These are phyloP conservation scores for Cerceris ruficornis DNA, from an alignment of 2,888 invertebrate genomes.

Conservation along the genomic window DNA sequence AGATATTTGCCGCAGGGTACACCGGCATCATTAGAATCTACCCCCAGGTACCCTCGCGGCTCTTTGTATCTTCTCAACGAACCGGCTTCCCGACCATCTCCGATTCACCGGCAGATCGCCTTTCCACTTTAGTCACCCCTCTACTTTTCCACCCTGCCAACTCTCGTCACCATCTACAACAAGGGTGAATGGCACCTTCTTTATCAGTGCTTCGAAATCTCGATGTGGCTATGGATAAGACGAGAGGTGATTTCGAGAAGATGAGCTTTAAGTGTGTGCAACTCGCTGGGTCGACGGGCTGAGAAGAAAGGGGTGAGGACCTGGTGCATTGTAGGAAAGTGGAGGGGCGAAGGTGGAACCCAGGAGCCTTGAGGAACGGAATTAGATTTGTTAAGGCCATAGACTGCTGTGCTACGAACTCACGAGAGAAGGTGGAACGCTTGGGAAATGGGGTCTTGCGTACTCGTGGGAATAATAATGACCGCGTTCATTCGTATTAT, in stretches of 20 bases:
- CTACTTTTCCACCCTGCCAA: slow-evolving; percentile 1
- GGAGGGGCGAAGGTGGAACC: slow-evolving; percentile 28
- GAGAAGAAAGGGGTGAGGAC: slow-evolving; percentile 20
- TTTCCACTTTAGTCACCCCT: slow-evolving; percentile 26
- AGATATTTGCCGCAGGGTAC: slow-evolving; percentile 75
- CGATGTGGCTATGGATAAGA: slow-evolving; percentile 42
- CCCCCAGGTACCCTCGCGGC: slow-evolving; percentile 56
- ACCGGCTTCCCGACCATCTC: slow-evolving; percentile 12
- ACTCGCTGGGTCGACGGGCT: background rate
- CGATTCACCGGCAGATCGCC: slow-evolving; percentile 46
- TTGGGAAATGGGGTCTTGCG: slow-evolving; percentile 11
- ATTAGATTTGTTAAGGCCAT: slow-evolving; percentile 66
- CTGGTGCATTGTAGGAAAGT: slow-evolving; percentile 1
- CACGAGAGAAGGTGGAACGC: slow-evolving; percentile 25
- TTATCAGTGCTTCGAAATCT: slow-evolving; percentile 71
- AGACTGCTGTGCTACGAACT: slow-evolving; percentile 14
- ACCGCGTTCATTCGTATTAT: slow-evolving; percentile 29
- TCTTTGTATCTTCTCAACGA: slow-evolving; percentile 53
- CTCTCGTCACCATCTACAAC: slow-evolving; percentile 14
- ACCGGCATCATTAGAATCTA: slow-evolving; percentile 77
- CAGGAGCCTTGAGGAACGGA: slow-evolving; percentile 50
- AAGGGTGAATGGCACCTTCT: slow-evolving; percentile 57
- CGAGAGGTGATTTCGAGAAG: slow-evolving; percentile 29
- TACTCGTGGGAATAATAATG: slow-evolving; percentile 43
- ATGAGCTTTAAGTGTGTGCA: slow-evolving; percentile 1